These are phyloP conservation scores for Sardinella longiceps DNA, from an alignment of 2,797 vertebrate genomes.

Conservation along the genomic window DNA sequence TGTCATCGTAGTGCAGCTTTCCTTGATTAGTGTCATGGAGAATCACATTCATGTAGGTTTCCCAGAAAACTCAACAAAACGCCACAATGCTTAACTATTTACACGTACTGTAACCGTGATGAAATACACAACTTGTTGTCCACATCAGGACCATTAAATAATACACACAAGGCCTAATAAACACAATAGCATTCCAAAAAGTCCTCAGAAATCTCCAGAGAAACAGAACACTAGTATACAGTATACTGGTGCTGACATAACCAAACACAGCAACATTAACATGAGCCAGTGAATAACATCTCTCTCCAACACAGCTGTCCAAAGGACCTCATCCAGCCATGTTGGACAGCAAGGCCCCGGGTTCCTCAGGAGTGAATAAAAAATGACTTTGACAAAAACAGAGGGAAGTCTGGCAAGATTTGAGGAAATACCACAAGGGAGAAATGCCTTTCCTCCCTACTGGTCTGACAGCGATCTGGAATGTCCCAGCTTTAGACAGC, in stretches of 20 bases:
- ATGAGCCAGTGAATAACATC: background rate
- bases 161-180: background rate
- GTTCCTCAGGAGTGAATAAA: background rate
- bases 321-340: background rate
- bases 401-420: background rate
- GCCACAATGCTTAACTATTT: slow-evolving; percentile 18
- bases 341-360: background rate
- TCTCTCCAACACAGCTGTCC: background rate
- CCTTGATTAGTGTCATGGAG: slow-evolving; percentile 43
- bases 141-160: background rate
- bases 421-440: background rate
- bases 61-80: slow-evolving; percentile 34
- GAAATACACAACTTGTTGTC: background rate
- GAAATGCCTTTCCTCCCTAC: background rate
- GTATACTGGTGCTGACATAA: background rate
- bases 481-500: background rate
- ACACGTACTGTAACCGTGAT: background rate
- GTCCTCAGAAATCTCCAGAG: background rate
- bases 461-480: background rate
- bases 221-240: background rate
- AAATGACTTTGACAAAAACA: background rate
- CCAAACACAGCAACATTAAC: background rate
- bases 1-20: slow-evolving; percentile 59
- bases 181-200: background rate
- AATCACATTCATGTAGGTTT: slow-evolving; percentile 58